A percentile compares a stretch with the other conserved stretches of the same genome.
Evolutionary conservation across 92 coral and sea anemone genomes (phyloP).

Genomic region (Epizoanthus scotinus): DNA sequence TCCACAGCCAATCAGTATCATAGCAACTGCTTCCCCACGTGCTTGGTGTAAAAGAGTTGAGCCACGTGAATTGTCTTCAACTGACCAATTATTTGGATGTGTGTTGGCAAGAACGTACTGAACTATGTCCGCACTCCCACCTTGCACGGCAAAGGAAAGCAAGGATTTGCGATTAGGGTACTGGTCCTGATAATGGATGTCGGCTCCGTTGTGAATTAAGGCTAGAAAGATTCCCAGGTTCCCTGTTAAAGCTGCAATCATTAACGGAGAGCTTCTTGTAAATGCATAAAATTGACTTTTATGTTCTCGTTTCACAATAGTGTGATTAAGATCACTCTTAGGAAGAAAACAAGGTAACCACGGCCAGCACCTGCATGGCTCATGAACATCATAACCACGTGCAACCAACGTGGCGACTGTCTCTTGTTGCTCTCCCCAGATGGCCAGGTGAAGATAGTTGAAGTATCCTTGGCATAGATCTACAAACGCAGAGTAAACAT

Average conservation of each 20-base stretch:
- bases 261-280: background rate
- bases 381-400: slow-evolving; percentile 5
- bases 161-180: background rate
- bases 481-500: background rate
- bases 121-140: too few relatives aligned
- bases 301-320: too few relatives aligned
- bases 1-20: too few relatives aligned
- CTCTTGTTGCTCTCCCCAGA: slow-evolving; percentile 18
- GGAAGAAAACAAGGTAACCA: too few relatives aligned
- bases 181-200: background rate
- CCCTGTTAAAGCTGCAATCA: background rate
- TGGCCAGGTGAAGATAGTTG: slow-evolving; percentile 29
- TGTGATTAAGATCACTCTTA: too few relatives aligned
- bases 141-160: too few relatives aligned
- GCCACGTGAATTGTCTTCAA: too few relatives aligned
- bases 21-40: too few relatives aligned
- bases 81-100: too few relatives aligned
- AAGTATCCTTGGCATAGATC: slow-evolving; percentile 24
- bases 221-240: background rate
- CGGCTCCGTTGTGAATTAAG: background rate
- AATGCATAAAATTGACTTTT: too few relatives aligned
- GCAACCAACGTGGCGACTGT: slow-evolving; percentile 13
- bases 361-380: background rate
- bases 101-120: too few relatives aligned
- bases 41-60: too few relatives aligned